Evolutionary conservation across 2,888 invertebrate genomes (phyloP), one percentile per base, ranked within the genome.

Genomic region (Lasioglossum oenotherae): DNA sequence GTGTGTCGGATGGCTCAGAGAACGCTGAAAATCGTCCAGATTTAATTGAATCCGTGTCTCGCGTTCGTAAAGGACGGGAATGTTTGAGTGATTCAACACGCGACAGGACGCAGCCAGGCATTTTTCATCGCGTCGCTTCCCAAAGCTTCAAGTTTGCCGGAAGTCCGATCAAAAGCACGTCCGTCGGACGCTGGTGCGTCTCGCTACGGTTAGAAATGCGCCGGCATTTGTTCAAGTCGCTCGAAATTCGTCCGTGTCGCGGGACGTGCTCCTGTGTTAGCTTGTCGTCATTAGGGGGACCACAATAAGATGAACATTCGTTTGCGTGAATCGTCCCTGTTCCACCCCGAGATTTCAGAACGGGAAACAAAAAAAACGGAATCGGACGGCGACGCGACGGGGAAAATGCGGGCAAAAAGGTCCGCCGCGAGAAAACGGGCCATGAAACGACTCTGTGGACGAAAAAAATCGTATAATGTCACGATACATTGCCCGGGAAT

Each of bases 121-220:
- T 85, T 84, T 76, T 67, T 85, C 85, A 84, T 64, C 44, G 64
- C 12, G 14, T 77, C 53, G 76, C 73, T 74, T 53, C 74, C 74
- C 76, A 71, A 85, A 79, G 85, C 64, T 75, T 69, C 76, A 74
- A 77, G 81, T 84, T 85, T 79, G 82, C 86, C 86, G 86, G 85
- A 85, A 85, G 85, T 85, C 80, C 82, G 79, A 85, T 87, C 82
- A 82, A 78, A 82, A 82, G 82, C 85, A 85, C 79, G 85, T 82
- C 86, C 86, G 80, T 86, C 85, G 85, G 86, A 35, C 73, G 71
- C 31, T 31, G 64, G 57, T 35, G 57, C 44, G 31, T 49, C 77
- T 82, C 82, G 77, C 81, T 35, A 38, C 82, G 79, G 84, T 90
- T 90, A 89, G 86, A 89, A 89, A 90, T 90, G 84, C 81, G 82